Percentiles rank a stretch among this genome's conserved stretches.
phyloP scores from a whole-genome alignment of 2,888 invertebrate species.

The Platycheirus albimanus region DNA sequence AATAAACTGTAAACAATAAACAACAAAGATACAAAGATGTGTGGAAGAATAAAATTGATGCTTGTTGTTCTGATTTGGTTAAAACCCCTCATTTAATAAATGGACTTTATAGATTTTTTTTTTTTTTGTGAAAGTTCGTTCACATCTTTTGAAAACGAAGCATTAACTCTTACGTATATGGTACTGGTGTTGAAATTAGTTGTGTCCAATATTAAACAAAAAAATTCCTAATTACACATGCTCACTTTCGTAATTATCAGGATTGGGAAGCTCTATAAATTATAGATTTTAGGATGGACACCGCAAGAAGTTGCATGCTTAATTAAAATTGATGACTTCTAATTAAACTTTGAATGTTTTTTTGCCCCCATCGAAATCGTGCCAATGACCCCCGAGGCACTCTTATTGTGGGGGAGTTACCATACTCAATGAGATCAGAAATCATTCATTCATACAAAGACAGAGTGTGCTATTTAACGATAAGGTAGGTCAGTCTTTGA shows the following conservation, averaged over 20 bases:
- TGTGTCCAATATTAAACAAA: no score
- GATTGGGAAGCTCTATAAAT: background rate
- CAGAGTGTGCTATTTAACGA: constrained; percentile 25
- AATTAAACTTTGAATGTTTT: constrained; percentile 28
- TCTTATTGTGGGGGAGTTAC: constrained; percentile 34
- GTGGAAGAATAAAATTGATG: constrained; percentile 21
- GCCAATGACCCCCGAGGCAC: constrained; percentile 37
- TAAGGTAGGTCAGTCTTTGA: constrained; percentile 63
- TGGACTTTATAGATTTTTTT: background rate
- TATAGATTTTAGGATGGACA: background rate
- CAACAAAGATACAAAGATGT: no score
- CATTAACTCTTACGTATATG: background rate
- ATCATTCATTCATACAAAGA: constrained; percentile 15
- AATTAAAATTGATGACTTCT: constrained; percentile 36
- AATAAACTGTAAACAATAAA: no score
- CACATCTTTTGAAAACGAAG: constrained; percentile 29
- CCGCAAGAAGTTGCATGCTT: background rate
- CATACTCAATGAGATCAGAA: constrained; percentile 26
- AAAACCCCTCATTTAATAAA: constrained; percentile 11
- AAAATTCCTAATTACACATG: constrained; percentile 45
- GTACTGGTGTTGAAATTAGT: background rate
- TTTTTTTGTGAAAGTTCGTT: constrained; percentile 55
- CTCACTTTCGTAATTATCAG: constrained; percentile 12
- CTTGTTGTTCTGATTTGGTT: constrained; percentile 2
- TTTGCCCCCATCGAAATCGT: constrained; percentile 6